Percentiles rank a stretch among this genome's conserved stretches.
phyloP scores from a whole-genome alignment of 1,140 invertebrate genomes.

The Drosophila yakuba region DNA sequence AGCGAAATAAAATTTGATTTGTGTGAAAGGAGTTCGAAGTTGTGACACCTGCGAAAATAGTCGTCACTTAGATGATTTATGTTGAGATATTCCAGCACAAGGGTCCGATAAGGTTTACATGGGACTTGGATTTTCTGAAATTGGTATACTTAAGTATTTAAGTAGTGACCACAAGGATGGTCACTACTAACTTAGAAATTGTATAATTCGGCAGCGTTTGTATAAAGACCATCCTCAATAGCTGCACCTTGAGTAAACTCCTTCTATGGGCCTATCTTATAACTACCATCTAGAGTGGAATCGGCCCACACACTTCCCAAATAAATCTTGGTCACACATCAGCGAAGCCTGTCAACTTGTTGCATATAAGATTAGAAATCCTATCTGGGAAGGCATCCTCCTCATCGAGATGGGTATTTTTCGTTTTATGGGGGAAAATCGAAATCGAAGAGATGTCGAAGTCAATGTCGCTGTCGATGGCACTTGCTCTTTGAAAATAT shows the following conservation, averaged over 20 bases:
- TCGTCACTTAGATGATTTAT: conserved; percentile 16
- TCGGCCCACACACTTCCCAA: conserved; percentile 56
- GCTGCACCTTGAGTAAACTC: not conserved
- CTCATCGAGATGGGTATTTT: conserved; percentile 20
- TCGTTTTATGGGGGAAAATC: conserved; percentile 7
- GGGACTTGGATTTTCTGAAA: no score
- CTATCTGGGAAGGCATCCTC: conserved; percentile 29
- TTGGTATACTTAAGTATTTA: no score
- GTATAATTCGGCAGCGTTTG: no score
- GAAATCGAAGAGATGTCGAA: conserved; percentile 35
- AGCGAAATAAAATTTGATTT: conserved; percentile 15
- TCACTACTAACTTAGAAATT: no score
- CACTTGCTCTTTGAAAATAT: conserved; percentile 61
- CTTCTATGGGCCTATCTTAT: not conserved
- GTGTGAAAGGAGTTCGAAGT: not conserved
- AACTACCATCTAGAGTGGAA: conserved; percentile 11
- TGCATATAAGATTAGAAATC: conserved; percentile 59
- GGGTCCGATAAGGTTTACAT: no score
- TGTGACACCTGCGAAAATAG: conserved; percentile 4
- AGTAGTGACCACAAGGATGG: no score
- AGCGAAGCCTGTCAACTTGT: conserved; percentile 54
- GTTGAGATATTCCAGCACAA: no score
- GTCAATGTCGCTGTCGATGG: conserved; percentile 60
- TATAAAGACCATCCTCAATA: no score
- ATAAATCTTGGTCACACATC: conserved; percentile 69